phyloP scores from a whole-genome alignment of 2,888 invertebrate genomes.

The Eilema sororculum region DNA sequence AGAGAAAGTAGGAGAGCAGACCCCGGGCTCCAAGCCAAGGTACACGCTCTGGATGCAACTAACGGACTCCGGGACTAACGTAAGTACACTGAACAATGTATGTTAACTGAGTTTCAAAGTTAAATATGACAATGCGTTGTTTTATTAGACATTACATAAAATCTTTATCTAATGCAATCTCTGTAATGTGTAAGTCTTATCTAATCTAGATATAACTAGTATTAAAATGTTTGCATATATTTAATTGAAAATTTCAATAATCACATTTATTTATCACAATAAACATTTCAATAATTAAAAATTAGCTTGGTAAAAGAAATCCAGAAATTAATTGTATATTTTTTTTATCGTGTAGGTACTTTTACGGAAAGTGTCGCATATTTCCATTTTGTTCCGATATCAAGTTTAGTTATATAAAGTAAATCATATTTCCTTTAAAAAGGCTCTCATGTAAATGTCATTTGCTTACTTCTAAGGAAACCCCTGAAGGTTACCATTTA shows the following conservation, averaged over 20 bases:
- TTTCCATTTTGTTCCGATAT: background rate
- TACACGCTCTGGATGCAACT: too few relatives aligned
- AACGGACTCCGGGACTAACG: too few relatives aligned
- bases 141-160: background rate
- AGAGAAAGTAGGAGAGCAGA: too few relatives aligned
- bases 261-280: background rate
- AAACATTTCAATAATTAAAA: background rate
- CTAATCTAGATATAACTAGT: background rate
- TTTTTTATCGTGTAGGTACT: too few relatives aligned
- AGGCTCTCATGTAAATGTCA: conserved; percentile 34
- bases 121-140: background rate
- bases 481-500: conserved; percentile 67
- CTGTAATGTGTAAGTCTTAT: background rate
- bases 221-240: background rate
- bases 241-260: background rate
- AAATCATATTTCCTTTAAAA: conserved; percentile 17
- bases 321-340: background rate
- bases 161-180: background rate
- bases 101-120: background rate
- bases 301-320: background rate
- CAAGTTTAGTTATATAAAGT: conserved; percentile 20
- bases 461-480: conserved; percentile 57
- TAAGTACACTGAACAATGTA: too few relatives aligned
- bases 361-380: too few relatives aligned
- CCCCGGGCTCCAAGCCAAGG: too few relatives aligned